These are phyloP conservation scores for Nasonia longicornis DNA, from an alignment of 1,140 invertebrate species.

Conservation along the genomic window DNA sequence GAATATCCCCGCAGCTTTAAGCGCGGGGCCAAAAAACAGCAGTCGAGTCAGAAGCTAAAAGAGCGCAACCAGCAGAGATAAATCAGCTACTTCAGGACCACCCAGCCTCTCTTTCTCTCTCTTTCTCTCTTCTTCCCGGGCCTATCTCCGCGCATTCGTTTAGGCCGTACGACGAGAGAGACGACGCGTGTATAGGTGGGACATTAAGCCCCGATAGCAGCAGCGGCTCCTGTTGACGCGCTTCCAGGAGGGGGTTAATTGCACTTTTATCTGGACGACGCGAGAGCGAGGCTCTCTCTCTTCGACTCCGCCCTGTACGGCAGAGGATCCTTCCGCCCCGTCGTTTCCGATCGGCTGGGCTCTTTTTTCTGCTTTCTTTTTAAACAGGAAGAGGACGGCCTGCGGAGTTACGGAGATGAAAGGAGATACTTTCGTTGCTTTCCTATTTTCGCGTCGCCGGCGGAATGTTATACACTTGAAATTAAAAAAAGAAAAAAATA, in stretches of 20 bases:
- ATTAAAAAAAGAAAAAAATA: background rate
- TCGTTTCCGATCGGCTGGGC: slow-evolving; percentile 36
- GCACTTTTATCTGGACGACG: slow-evolving; percentile 57
- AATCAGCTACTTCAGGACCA: slow-evolving; percentile 34
- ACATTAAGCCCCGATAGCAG: slow-evolving; percentile 52
- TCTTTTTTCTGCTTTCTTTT: background rate
- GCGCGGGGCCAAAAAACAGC: too few species aligned
- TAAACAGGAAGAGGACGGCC: slow-evolving; percentile 15
- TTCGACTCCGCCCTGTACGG: slow-evolving; percentile 17
- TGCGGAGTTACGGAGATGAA: background rate
- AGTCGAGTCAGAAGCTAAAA: background rate
- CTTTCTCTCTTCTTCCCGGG: slow-evolving; percentile 39
- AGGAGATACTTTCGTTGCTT: background rate
- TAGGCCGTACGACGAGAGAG: background rate
- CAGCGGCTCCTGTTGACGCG: slow-evolving; percentile 50
- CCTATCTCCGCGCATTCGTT: slow-evolving; percentile 18
- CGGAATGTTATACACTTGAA: background rate
- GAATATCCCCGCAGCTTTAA: background rate
- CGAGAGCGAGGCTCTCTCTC: slow-evolving; percentile 2
- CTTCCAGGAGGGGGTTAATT: slow-evolving; percentile 56
- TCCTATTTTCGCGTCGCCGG: background rate
- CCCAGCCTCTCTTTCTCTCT: slow-evolving; percentile 43
- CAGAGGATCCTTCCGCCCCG: slow-evolving; percentile 20
- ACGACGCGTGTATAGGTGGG: slow-evolving; percentile 39
- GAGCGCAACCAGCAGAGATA: slow-evolving; percentile 15